Conservation (phyloP, 2,888 invertebrate genomes). For the Heteromurus nitidus region DNA sequence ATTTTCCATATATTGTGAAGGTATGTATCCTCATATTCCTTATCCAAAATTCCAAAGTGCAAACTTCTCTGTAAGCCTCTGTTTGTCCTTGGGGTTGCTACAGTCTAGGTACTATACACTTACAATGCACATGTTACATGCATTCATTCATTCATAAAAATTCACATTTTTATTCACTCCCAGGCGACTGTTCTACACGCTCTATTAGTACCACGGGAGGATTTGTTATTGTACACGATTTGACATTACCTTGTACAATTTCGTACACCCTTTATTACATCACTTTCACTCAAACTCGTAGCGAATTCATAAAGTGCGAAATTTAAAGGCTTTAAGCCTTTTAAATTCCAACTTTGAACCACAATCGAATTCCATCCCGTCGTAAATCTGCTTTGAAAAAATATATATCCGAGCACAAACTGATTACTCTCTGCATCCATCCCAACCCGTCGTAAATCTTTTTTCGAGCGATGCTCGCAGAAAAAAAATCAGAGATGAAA, state of each 20-base stretch:
- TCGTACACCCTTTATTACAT: neutral
- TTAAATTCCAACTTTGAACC: neutral
- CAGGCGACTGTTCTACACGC: neutral
- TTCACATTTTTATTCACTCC: neutral
- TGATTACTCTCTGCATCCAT: no score
- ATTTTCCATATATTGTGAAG: no score
- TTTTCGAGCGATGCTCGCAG: no score
- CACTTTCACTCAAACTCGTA: neutral
- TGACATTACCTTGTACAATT: neutral
- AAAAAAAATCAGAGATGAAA: no score
- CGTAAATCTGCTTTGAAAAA: neutral
- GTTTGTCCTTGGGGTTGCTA: no score
- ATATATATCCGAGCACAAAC: no score
- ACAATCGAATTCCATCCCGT: neutral
- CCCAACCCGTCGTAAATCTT: no score
- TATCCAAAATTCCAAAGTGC: no score
- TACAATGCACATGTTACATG: no score
- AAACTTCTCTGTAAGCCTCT: no score
- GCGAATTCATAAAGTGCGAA: neutral
- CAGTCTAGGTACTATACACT: no score
- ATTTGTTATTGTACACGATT: neutral
- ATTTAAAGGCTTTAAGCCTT: neutral
- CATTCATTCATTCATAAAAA: conserved; percentile 8
- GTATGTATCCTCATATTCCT: no score
- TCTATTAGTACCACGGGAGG: conserved; percentile 21